A percentile compares a stretch with the other conserved stretches of the same genome.
phyloP scores from a whole-genome alignment of 2,888 invertebrate genomes.

The Acronicta psi region DNA sequence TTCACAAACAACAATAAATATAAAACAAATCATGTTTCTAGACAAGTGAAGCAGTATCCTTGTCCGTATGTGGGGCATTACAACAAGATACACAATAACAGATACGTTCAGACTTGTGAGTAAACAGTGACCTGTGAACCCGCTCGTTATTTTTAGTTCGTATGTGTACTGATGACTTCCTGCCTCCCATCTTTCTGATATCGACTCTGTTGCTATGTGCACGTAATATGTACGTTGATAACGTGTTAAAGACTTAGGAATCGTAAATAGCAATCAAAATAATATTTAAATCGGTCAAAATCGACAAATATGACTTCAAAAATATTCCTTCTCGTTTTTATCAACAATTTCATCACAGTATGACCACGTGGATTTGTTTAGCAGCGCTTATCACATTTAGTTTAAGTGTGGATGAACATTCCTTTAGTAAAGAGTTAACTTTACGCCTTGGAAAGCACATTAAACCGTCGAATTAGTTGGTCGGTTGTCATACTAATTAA shows the following conservation, averaged over 20 bases:
- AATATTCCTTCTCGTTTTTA: not conserved
- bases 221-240: constrained; percentile 49
- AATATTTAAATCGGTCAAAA: not conserved
- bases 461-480: no score
- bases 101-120: constrained; percentile 43
- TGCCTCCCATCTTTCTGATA: constrained; percentile 54
- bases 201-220: constrained; percentile 75
- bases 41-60: constrained; percentile 45
- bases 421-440: no score
- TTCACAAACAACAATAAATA: not conserved
- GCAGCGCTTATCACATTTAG: no score
- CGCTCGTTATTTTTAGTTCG: constrained; percentile 68
- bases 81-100: constrained; percentile 37
- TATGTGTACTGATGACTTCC: constrained; percentile 59
- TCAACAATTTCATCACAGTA: no score
- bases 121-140: constrained; percentile 68
- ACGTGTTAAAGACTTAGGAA: constrained; percentile 31
- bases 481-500: no score
- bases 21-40: constrained; percentile 15
- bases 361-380: no score
- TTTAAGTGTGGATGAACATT: no score
- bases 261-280: constrained; percentile 1
- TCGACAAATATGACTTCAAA: not conserved
- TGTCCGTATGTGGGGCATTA: constrained; percentile 57
- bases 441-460: no score